Evolutionary conservation across 1,140 invertebrate genomes (phyloP).

Genomic region (Sitobion miscanthi): DNA sequence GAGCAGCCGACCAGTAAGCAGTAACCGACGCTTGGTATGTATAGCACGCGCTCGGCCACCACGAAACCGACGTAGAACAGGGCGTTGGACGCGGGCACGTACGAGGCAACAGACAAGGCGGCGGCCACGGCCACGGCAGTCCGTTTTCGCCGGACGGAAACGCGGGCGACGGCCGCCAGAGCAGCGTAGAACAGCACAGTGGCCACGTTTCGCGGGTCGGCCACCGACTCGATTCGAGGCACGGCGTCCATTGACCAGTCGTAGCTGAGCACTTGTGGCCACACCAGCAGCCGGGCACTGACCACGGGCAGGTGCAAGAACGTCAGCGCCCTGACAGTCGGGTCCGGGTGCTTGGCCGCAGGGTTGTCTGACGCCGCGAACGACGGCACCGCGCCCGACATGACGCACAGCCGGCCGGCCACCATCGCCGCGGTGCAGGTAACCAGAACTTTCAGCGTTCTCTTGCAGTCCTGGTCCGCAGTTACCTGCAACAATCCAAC

Average conservation of each 20-base stretch:
- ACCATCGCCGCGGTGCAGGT: conserved; percentile 65
- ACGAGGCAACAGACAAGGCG: conserved; percentile 80
- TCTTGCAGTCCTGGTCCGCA: conserved; percentile 67
- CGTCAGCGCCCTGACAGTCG: conserved; percentile 76
- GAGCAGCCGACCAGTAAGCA: conserved; percentile 86
- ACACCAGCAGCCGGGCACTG: conserved; percentile 81
- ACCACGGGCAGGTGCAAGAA: conserved; percentile 86
- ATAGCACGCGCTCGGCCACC: conserved; percentile 91
- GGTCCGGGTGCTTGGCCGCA: conserved; percentile 75
- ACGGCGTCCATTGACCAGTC: conserved; percentile 96
- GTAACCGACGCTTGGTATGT: conserved; percentile 93
- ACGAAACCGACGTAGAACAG: conserved; percentile 97
- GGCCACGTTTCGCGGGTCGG: conserved; percentile 75
- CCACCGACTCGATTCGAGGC: conserved; percentile 74
- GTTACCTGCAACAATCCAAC: conserved; percentile 50
- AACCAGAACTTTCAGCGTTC: conserved; percentile 70
- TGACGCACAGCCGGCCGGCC: conserved; percentile 69
- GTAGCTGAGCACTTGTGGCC: conserved; percentile 82
- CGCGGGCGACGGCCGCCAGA: not conserved
- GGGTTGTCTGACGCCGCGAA: conserved; percentile 91
- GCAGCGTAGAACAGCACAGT: conserved; percentile 55
- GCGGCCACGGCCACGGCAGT: conserved; percentile 60
- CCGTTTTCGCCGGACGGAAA: not conserved
- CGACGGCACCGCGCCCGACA: conserved; percentile 72
- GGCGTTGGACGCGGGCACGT: conserved; percentile 91